Conservation (phyloP, 1,140 invertebrate genomes). For the Lepidurus couesii region DNA sequence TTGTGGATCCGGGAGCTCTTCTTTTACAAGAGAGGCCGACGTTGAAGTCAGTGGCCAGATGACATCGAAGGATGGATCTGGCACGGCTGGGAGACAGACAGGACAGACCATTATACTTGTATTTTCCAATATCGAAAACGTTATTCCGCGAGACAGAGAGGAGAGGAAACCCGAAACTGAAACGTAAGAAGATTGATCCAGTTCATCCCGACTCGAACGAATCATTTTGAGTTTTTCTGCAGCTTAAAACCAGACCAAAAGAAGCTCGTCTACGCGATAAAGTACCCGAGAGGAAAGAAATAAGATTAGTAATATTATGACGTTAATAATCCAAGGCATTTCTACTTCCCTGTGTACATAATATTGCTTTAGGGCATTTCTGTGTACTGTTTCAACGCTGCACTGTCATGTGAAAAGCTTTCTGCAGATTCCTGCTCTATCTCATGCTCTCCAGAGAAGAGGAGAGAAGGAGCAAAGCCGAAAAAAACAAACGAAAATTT, state of each 20-base stretch:
- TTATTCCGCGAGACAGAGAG: background rate
- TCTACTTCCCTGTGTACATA: too few species aligned
- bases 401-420: background rate
- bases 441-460: too few species aligned
- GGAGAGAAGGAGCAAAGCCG: background rate
- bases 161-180: background rate
- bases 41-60: background rate
- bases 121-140: background rate
- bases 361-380: too few species aligned
- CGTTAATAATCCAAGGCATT: too few species aligned
- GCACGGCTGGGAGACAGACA: background rate
- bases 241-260: too few species aligned
- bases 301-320: too few species aligned
- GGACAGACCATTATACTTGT: background rate
- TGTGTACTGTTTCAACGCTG: too few species aligned
- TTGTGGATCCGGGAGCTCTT: background rate
- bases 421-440: background rate
- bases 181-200: too few species aligned
- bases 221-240: too few species aligned
- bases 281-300: too few species aligned
- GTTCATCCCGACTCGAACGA: too few species aligned
- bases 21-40: background rate
- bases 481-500: background rate
- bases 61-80: conserved; percentile 8
- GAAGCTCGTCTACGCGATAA: too few species aligned